Evolutionary conservation across 1,140 invertebrate species (phyloP).

Genomic region (Gryon sp.): DNA sequence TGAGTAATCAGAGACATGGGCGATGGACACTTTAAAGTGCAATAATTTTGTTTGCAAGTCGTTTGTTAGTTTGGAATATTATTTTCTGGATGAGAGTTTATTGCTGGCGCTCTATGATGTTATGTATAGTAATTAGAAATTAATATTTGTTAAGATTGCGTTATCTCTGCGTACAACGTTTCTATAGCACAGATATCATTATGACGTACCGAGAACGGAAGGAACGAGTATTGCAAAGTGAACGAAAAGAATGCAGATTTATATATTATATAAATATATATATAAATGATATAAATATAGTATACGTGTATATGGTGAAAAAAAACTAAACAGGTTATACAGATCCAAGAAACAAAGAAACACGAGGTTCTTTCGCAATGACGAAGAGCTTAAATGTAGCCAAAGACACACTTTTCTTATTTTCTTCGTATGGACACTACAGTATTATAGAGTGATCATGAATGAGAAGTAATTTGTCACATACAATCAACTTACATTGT

Average conservation of each 20-base stretch:
- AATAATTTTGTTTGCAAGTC: background rate
- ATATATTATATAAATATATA: slow-evolving; percentile 57
- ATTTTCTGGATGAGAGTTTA: slow-evolving; percentile 25
- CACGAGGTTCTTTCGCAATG: slow-evolving; percentile 29
- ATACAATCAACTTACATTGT: slow-evolving; percentile 35
- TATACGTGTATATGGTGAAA: slow-evolving; percentile 59
- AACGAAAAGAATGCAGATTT: slow-evolving; percentile 57
- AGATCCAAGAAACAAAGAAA: slow-evolving; percentile 18
- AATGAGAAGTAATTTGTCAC: slow-evolving; percentile 44
- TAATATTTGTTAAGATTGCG: slow-evolving; percentile 61
- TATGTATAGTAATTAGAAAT: slow-evolving; percentile 58
- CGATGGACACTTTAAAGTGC: background rate
- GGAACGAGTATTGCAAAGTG: slow-evolving; percentile 36
- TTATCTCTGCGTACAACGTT: slow-evolving; percentile 51
- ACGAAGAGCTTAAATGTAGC: slow-evolving; percentile 48
- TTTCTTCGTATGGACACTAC: slow-evolving; percentile 44
- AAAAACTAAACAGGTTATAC: slow-evolving; percentile 16
- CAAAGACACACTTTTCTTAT: slow-evolving; percentile 48
- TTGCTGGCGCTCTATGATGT: slow-evolving; percentile 42
- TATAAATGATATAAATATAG: slow-evolving; percentile 60
- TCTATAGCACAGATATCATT: slow-evolving; percentile 53
- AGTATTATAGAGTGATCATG: slow-evolving; percentile 55
- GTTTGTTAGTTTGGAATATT: background rate
- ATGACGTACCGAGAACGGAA: slow-evolving; percentile 36
- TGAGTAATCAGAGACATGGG: background rate